These are phyloP conservation scores for Agonopterix subpropinquella DNA, from an alignment of 2,888 invertebrate genomes.

Conservation along the genomic window DNA sequence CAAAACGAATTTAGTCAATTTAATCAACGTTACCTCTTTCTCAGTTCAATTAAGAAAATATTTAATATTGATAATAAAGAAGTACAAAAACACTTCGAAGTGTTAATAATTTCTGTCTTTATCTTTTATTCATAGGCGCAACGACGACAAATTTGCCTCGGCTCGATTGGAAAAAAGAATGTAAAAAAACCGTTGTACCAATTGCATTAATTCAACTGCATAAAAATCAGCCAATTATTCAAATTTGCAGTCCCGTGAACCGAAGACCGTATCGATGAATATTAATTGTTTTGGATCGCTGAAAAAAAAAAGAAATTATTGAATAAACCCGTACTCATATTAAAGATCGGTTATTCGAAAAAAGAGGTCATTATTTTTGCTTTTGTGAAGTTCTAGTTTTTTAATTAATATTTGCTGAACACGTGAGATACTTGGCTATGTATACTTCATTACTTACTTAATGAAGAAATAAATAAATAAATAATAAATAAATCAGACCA, in stretches of 20 bases:
- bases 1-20: too few relatives aligned
- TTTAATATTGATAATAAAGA: not conserved
- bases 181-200: slow-evolving; percentile 55
- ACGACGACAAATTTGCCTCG: slow-evolving; percentile 23
- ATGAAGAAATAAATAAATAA: too few relatives aligned
- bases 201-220: slow-evolving; percentile 72
- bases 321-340: slow-evolving; percentile 30
- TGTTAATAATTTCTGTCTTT: slow-evolving; percentile 4
- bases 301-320: slow-evolving; percentile 35
- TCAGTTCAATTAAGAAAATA: too few relatives aligned
- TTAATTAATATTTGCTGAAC: too few relatives aligned
- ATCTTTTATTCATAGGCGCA: slow-evolving; percentile 10
- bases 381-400: too few relatives aligned
- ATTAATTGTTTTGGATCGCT: slow-evolving; percentile 60
- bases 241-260: slow-evolving; percentile 56
- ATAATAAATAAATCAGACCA: too few relatives aligned
- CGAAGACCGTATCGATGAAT: slow-evolving; percentile 67
- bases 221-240: slow-evolving; percentile 76
- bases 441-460: too few relatives aligned
- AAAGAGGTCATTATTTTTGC: not conserved
- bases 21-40: too few relatives aligned
- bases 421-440: too few relatives aligned
- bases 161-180: slow-evolving; percentile 37
- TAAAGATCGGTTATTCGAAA: slow-evolving; percentile 25
- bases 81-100: slow-evolving; percentile 1